Base-by-base conservation (phyloP, 2,113 vertebrate species). In the Cheirogaleus medius region DNA sequence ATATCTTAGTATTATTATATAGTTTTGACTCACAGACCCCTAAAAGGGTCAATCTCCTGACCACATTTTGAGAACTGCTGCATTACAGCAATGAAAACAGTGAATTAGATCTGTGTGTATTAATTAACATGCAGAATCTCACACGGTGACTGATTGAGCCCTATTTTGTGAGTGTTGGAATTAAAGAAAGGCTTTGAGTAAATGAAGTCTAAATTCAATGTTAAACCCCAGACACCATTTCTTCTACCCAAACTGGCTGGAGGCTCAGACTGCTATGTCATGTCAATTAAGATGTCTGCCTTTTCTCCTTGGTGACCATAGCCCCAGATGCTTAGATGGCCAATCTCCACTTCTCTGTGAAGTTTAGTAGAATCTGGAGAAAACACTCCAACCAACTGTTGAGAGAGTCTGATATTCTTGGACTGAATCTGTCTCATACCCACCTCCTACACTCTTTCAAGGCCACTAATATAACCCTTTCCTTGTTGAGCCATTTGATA, bases 1-100 rank as follows among this genome's bases (percentile, higher is more conserved):
- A 7, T 8, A 7, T n/a, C 71, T 91, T 32, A 6, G 39, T 39
- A 44, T n/a, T 47, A 34, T 68, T 34, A 56, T 1, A 49, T 0
- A 74, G 77, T 74, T 83, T 37, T 78, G 91, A 83, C 80, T 52
- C 58, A n/a, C 15, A 94, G 63, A 42, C 18, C 25, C 58, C 34
- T 23, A 3, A 27, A 25, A 71, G n/a, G 60, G 81, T 2, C 10
- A 68, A 25, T 37, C 20, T 85, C 32, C 90, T 32, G 81, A 25
- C 68, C 76, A 87, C 52, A 52, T 34, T 78, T 4, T 49, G 74
- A 56, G 39, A 68, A 8, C 4, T 5, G 87, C 25, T 52, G 12
- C 11, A 8, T 10, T 47, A 66, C 3, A 60, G 71, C n/a, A 39
- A 29, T 1, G 58, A 15, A 66, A 49, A 78, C 63, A 78, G 23